Evolutionary conservation across 2,888 invertebrate genomes (phyloP).

Genomic region (Fragum fragum): DNA sequence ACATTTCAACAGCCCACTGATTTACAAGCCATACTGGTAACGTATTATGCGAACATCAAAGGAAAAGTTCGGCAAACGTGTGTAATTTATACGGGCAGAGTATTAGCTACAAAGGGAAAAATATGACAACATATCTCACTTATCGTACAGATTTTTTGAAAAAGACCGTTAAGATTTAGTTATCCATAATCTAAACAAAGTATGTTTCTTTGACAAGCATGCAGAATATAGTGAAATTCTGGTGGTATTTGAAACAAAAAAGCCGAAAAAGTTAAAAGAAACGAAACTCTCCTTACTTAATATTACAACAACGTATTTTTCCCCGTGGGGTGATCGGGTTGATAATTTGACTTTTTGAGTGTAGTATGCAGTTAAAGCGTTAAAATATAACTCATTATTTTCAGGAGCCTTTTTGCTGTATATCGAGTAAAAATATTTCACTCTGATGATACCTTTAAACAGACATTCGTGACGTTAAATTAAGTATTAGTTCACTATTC

Average conservation of each 20-base stretch:
- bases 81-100: slow-evolving; percentile 79
- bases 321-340: slow-evolving; percentile 8
- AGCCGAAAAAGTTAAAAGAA: slow-evolving; percentile 72
- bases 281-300: slow-evolving; percentile 77
- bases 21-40: slow-evolving; percentile 69
- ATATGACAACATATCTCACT: slow-evolving; percentile 38
- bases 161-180: background rate
- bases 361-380: too few relatives aligned
- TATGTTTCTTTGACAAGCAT: slow-evolving; percentile 53
- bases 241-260: slow-evolving; percentile 40
- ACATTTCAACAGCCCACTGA: slow-evolving; percentile 51
- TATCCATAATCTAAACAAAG: background rate
- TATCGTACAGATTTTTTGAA: background rate
- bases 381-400: too few relatives aligned
- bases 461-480: background rate
- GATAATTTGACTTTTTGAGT: background rate
- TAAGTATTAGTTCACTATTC: slow-evolving; percentile 19
- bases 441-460: too few relatives aligned
- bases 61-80: slow-evolving; percentile 74
- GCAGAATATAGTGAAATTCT: slow-evolving; percentile 18
- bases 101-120: slow-evolving; percentile 74
- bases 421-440: too few relatives aligned
- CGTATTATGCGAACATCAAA: slow-evolving; percentile 75
- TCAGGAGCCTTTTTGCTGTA: too few relatives aligned
- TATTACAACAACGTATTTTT: slow-evolving; percentile 63